Conservation (phyloP, 1,140 invertebrate genomes). For the Melipona quadrifasciata region DNA sequence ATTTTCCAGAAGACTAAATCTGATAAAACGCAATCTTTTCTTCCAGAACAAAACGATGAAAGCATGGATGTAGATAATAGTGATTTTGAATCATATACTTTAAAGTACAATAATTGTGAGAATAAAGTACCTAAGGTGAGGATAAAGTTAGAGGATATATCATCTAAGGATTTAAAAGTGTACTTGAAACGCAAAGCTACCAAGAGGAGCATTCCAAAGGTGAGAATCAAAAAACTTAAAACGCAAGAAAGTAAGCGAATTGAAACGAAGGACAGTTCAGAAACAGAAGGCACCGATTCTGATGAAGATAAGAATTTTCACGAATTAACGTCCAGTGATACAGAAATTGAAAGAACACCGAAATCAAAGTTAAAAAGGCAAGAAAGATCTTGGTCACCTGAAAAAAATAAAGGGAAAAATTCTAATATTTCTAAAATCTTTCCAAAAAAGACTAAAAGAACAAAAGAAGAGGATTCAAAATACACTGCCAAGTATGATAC, state of each 20-base stretch:
- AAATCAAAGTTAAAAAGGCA: slow-evolving; percentile 72
- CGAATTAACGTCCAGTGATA: not conserved
- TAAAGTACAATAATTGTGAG: slow-evolving; percentile 57
- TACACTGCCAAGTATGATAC: slow-evolving; percentile 21
- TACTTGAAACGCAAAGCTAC: slow-evolving; percentile 50
- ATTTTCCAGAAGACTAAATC: slow-evolving; percentile 34
- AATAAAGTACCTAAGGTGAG: slow-evolving; percentile 78
- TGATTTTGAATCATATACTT: slow-evolving; percentile 41
- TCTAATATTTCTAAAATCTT: slow-evolving; percentile 33
- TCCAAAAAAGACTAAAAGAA: slow-evolving; percentile 38
- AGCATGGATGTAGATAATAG: slow-evolving; percentile 24
- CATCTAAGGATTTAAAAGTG: slow-evolving; percentile 60
- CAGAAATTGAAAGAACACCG: slow-evolving; percentile 65
- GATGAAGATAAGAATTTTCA: not conserved
- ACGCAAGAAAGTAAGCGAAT: slow-evolving; percentile 14
- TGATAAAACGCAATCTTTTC: slow-evolving; percentile 1
- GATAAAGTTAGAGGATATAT: slow-evolving; percentile 77
- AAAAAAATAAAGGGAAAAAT: slow-evolving; percentile 34
- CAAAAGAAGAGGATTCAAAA: slow-evolving; percentile 24
- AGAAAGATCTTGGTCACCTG: slow-evolving; percentile 49
- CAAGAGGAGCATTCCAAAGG: slow-evolving; percentile 72
- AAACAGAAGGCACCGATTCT: not conserved
- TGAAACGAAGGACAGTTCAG: slow-evolving; percentile 20
- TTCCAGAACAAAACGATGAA: not conserved
- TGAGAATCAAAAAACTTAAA: slow-evolving; percentile 74